These are phyloP conservation scores for Catagonus wagneri DNA, from an alignment of 2,113 vertebrate genomes.

Conservation along the genomic window DNA sequence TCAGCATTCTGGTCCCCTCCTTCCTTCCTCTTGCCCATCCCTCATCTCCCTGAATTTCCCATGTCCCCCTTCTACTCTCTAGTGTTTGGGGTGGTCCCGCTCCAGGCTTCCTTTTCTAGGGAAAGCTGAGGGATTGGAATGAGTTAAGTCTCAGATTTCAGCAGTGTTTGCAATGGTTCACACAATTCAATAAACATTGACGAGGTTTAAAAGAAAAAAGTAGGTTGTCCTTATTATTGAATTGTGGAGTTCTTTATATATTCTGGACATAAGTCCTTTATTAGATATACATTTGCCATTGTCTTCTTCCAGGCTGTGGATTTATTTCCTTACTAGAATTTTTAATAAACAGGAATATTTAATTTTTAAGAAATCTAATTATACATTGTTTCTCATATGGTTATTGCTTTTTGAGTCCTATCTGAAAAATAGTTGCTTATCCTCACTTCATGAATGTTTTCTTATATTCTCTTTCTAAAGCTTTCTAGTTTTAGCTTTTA, in stretches of 20 bases:
- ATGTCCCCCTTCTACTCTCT: not conserved
- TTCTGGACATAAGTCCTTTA: not conserved
- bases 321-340: constrained; percentile 8
- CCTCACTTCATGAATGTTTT: not conserved
- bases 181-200: not conserved
- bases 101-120: not conserved
- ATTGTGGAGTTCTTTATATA: not conserved
- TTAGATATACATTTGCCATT: not conserved
- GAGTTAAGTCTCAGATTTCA: not conserved
- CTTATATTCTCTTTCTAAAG: not conserved
- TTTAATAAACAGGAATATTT: constrained; percentile 9
- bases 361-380: not conserved
- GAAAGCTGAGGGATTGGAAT: not conserved
- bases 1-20: not conserved
- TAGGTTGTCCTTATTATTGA: not conserved
- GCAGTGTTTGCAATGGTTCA: not conserved
- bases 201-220: not conserved
- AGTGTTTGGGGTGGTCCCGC: not conserved
- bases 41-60: accelerated
- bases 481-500: not conserved
- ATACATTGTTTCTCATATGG: not conserved
- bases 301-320: not conserved
- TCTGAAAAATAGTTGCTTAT: not conserved
- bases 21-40: accelerated
- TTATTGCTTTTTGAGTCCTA: not conserved